Evolutionary conservation across 1,140 invertebrate species (phyloP), one percentile per base, ranked within the genome.

Genomic region (Protaetia brevitarsis): DNA sequence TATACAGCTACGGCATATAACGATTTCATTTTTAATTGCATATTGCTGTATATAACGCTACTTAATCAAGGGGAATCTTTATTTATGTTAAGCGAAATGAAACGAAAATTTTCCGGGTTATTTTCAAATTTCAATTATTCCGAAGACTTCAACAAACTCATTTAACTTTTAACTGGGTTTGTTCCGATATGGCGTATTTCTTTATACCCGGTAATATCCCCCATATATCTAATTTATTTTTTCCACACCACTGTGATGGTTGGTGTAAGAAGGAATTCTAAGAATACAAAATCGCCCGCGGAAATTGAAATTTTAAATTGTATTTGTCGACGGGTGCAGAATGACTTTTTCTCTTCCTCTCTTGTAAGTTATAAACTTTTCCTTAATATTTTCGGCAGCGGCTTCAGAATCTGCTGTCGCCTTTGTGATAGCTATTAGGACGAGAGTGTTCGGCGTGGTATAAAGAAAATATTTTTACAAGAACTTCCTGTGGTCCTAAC

Each of bases 291-390:
- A 51, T 23, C 26, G 41, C 26, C 41, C 8, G 57, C 26, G 57
- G 57, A 31, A 31, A 59, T 31, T 28, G 57, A 59, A 59, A 59
- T 29, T 28, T 59, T 59, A 59, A 59, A 59, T 59, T 59, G 57
- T 59, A 31, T 59, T 59, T 29, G 57, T 13, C 26, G 13, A n/a
- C 11, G 29, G 57, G n/a, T 59, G 30, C 16, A 59, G 30, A 59
- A 59, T 59, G 57, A 31, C 45, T 59, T 59, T 59, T 41, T 51
- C 30, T 59, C 57, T n/a, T n/a, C n/a, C n/a, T n/a, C n/a, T n/a
- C n/a, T n/a, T n/a, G n/a, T 13, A 11, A 59, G 57, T 59, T 28
- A 59, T 59, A 59, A 59, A 59, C 27, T n/a, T 59, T 28, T 19
- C 29, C 13, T 59, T 59, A 59, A 29, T 59, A 59, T 59, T 59